Conservation (phyloP, 2,113 vertebrate genomes). For the Trematomus loennbergii region DNA sequence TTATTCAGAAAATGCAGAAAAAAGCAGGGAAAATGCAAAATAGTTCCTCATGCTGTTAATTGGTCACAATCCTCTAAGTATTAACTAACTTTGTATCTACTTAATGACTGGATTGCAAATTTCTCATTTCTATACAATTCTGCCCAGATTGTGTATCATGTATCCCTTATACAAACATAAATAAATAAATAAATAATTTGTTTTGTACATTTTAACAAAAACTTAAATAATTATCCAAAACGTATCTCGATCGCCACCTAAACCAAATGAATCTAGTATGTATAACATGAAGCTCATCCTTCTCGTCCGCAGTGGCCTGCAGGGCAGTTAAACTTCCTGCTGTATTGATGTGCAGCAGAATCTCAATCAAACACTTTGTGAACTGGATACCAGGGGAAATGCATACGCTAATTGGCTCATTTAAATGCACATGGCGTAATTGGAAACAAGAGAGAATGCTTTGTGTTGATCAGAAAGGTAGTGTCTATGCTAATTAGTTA, state of each 20-base stretch:
- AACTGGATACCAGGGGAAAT: slow-evolving; percentile 63
- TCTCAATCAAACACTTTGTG: slow-evolving; percentile 72
- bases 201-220: background rate
- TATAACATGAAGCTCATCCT: slow-evolving; percentile 3
- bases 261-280: slow-evolving; percentile 8
- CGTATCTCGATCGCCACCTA: background rate
- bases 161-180: background rate
- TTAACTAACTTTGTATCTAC: background rate
- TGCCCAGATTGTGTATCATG: background rate
- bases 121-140: background rate
- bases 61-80: slow-evolving; percentile 3
- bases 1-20: slow-evolving; percentile 12
- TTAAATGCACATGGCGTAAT: slow-evolving; percentile 75
- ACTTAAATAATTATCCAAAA: background rate
- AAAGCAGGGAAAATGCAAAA: slow-evolving; percentile 17
- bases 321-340: slow-evolving; percentile 47
- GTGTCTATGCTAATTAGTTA: slow-evolving; percentile 78
- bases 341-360: slow-evolving; percentile 56
- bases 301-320: slow-evolving; percentile 12
- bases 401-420: slow-evolving; percentile 76
- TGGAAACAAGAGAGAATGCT: slow-evolving; percentile 67
- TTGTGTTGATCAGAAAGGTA: slow-evolving; percentile 82
- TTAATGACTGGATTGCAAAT: slow-evolving; percentile 4
- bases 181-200: background rate
- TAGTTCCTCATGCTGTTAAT: slow-evolving; percentile 14